Evolutionary conservation across 2,113 vertebrate species (phyloP), one percentile per base, ranked within the genome.

Genomic region (Dipodomys spectabilis): DNA sequence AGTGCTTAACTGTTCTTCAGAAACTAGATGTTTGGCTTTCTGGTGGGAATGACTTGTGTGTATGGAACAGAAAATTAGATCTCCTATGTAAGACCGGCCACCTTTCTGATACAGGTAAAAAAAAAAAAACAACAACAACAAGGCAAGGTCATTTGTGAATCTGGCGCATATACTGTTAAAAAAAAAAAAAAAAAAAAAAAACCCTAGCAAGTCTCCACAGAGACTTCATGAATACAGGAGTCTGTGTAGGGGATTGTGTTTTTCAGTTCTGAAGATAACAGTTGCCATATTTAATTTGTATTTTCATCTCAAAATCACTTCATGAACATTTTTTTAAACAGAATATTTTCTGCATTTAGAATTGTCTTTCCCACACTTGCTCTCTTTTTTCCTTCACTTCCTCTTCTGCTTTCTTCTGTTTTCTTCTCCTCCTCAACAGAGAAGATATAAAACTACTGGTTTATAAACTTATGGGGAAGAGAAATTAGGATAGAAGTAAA

Each of bases 1-100:
- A 99, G 99, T 99, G 99, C 97, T 96, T 99, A 96, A 98, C 98
- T 96, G 98, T 99, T 97, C 98, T 99, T 96, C 98, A 98, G 96
- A 98, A 98, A 28, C 97, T 99, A 97, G 97, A 98, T 93, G 86
- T 99, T 93, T 99, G 98, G 98, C 96, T 99, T 23, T 99, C 99
- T 60, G 99, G 99, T 88, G 99, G 99, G 30, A 99, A 98, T 95
- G 99, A 99, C 88, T 96, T 99, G 6, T 99, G 99, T 96, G 98
- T 99, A 95, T 99, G 99, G 99, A 99, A 98, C 98, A 96, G 78
- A 97, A 98, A 99, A 95, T 99, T 99, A 95, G 98, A 99, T 96
- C 98, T 99, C 91, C 98, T 99, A 96, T 99, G 99, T 97, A 98
- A 99, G 96, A 98, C 98, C 8, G 94, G 95, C 96, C 98, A 98